Base-by-base conservation (phyloP, 2,113 vertebrate genomes). In the Eclectus roratus region DNA sequence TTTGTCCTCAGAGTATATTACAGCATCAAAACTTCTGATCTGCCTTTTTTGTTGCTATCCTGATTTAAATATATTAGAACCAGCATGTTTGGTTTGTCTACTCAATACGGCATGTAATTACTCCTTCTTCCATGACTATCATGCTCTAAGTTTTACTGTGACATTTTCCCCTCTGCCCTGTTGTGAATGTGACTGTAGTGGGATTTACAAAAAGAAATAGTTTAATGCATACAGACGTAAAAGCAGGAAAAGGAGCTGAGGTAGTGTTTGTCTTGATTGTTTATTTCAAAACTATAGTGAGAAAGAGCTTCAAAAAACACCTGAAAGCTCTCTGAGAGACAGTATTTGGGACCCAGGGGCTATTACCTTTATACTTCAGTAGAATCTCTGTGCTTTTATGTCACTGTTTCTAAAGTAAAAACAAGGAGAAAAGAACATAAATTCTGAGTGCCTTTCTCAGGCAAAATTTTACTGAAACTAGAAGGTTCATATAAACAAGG, bases 221-320 rank as follows among this genome's bases (percentile, higher is more conserved):
- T 73, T 93, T 39, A 76, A 87, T 39, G 44, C 33, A 71, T n/a
- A 83, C 49, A 88, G 80, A 44, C 6, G 35, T 7, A 37, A 76
- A 31, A 88, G 61, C 28, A 44, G 28, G 39, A 58, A 81, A 79
- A 80, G 17, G 20, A 89, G n/a, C 15, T 39, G 49, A 82, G 66
- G n/a, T 35, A 53, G 19, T 82, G 27, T 70, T 89, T 65, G 47
- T 80, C 68, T 78, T 64, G 73, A 85, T 50, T 58, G 68, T 87
- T 96, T 95, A 82, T 86, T 95, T 92, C 74, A 81, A 82, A 96
- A 76, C 44, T 47, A 3, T 7, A 55, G 58, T 24, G 25, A 88
- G 71, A 70, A 77, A 70, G 44, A 85, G 82, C 82, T 96, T 93
- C 76, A 85, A 83, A 93, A 91, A 33, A 3, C 35, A 88, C n/a